Conservation (phyloP, 2,113 vertebrate genomes). For the Boulengeromyrus knoepffleri region DNA sequence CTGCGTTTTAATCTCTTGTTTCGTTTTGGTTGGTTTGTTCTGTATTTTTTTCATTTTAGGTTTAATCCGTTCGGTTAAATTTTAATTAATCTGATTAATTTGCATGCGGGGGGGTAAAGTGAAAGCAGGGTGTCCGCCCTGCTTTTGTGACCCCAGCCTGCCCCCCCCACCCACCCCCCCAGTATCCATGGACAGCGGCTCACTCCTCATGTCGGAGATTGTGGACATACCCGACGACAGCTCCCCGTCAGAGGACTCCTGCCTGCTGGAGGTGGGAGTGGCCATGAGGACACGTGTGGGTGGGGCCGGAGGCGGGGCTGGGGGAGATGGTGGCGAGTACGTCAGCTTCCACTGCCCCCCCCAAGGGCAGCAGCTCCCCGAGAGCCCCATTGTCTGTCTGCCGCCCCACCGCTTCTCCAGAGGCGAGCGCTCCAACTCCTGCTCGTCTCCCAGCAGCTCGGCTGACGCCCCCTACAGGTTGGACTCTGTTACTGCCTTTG, state of each 20-base stretch:
- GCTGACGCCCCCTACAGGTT: slow-evolving; percentile 59
- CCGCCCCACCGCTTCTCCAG: slow-evolving; percentile 63
- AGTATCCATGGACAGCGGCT: slow-evolving; percentile 91
- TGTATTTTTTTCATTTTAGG: not conserved
- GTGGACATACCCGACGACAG: slow-evolving; percentile 87
- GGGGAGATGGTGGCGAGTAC: slow-evolving; percentile 57
- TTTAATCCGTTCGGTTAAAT: not conserved
- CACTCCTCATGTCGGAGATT: slow-evolving; percentile 85
- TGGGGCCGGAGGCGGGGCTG: slow-evolving; percentile 37
- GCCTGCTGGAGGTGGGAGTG: slow-evolving; percentile 74
- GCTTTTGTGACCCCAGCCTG: not conserved
- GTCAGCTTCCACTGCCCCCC: slow-evolving; percentile 70
- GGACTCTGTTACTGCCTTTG: not conserved
- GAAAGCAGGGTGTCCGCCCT: not conserved
- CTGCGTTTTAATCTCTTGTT: not conserved
- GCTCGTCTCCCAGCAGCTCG: slow-evolving; percentile 74
- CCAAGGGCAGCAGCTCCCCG: slow-evolving; percentile 51
- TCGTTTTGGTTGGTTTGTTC: not conserved
- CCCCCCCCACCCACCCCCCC: not conserved
- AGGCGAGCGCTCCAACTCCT: slow-evolving; percentile 85
- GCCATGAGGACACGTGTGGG: slow-evolving; percentile 50
- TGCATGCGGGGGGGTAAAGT: not conserved
- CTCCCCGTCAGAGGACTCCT: slow-evolving; percentile 91
- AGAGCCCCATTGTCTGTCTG: slow-evolving; percentile 56
- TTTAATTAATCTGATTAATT: not conserved